Evolutionary conservation across 2,888 invertebrate genomes (phyloP), one percentile per base, ranked within the genome.

Genomic region (Sesia apiformis): DNA sequence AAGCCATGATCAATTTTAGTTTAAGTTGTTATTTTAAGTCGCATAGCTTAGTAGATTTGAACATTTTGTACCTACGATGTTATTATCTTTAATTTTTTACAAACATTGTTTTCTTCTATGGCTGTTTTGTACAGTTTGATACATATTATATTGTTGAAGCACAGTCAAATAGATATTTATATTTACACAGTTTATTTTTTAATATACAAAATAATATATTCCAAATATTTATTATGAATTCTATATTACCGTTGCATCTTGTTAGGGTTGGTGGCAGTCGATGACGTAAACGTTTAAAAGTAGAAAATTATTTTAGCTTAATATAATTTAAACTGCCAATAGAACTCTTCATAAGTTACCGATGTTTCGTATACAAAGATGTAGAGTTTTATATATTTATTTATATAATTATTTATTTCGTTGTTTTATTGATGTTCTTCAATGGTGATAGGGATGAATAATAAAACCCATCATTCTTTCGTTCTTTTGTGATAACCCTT

Each of bases 401-500:
- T 62, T 70, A 71, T 70, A 69, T 74, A 72, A 72, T 67, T 69
- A 62, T 68, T 67, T 71, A 59, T 70, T 66, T 70, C 58, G 69
- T 65, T 63, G 64, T 23, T 23, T 23, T 23, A 23, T 61, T 70
- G 61, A 66, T 62, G 62, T 63, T 64, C 61, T 72, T 70, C 62
- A 61, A 64, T 65, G 58, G 67, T 68, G 66, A 63, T 72, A 69
- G 67, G 60, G 58, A 70, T 46, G 60, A 57, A 61, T 57, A 54
- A 46, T 49, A 57, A 52, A 72, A 63, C 66, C 70, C 73, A 56
- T 64, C 71, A 77, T 68, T 70, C 69, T 71, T 65, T 74, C 73
- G 70, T 78, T 75, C 69, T 79, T 50, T 50, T 81, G 84, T 85
- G 76, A 79, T 86, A 87, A 86, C 88, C 90, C 83, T 87, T 84